Conservation (phyloP, 2,888 invertebrate genomes). For the Bugula neritina region DNA sequence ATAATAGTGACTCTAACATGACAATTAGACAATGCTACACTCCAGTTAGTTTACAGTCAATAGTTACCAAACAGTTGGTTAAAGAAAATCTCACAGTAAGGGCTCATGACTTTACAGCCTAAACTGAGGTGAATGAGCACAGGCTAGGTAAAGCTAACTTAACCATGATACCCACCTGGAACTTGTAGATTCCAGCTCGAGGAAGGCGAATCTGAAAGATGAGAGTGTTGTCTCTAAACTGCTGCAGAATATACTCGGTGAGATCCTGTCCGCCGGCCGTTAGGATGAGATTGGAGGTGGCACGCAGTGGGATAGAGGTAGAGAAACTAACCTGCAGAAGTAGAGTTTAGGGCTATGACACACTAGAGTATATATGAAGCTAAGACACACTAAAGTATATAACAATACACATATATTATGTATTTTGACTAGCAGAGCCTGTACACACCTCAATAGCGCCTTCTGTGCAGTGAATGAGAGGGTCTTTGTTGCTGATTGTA, state of each 20-base stretch:
- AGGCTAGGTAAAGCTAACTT: too few relatives aligned
- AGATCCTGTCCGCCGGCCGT: constrained; percentile 39
- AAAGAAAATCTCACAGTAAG: too few relatives aligned
- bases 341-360: neutral
- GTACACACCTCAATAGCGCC: constrained; percentile 33
- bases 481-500: constrained; percentile 45
- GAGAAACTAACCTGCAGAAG: constrained; percentile 36
- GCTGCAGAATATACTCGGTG: constrained; percentile 49
- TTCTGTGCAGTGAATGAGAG: constrained; percentile 46
- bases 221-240: constrained; percentile 39
- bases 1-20: neutral
- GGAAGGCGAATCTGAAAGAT: constrained; percentile 44
- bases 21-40: too few relatives aligned
- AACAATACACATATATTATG: too few relatives aligned
- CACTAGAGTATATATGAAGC: neutral
- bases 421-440: too few relatives aligned
- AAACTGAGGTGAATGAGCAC: too few relatives aligned
- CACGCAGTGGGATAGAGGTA: constrained; percentile 42
- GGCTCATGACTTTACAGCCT: too few relatives aligned
- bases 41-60: too few relatives aligned
- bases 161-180: constrained; percentile 30
- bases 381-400: neutral
- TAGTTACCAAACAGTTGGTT: too few relatives aligned
- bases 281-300: constrained; percentile 50
- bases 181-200: constrained; percentile 49